phyloP scores from a whole-genome alignment of 2,797 vertebrate genomes.

The Alcedo atthis region DNA sequence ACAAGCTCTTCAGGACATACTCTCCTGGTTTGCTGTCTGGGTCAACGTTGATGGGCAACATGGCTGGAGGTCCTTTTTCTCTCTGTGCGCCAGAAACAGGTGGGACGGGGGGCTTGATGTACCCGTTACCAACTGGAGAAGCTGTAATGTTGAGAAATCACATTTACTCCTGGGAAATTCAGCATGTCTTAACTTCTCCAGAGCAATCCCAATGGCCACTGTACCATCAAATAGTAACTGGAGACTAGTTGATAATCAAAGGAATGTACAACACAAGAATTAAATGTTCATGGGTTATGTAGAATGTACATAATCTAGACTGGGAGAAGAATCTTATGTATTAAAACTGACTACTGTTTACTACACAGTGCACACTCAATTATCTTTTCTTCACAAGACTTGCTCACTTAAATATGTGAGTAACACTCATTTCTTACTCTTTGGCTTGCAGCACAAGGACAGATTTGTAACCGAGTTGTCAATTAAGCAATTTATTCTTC shows the following conservation, averaged over 20 bases:
- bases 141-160: constrained; percentile 78
- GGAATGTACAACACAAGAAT: neutral
- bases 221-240: neutral
- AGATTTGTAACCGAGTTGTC: neutral
- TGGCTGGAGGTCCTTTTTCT: constrained; percentile 90
- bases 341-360: neutral
- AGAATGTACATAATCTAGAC: neutral
- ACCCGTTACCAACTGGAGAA: constrained; percentile 94
- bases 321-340: neutral
- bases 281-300: neutral
- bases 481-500: neutral
- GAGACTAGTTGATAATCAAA: neutral
- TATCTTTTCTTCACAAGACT: neutral
- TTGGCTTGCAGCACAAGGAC: neutral
- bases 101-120: constrained; percentile 90
- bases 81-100: constrained; percentile 88
- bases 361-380: neutral
- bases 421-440: neutral
- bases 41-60: constrained; percentile 92
- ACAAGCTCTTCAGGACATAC: constrained; percentile 95
- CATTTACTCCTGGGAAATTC: neutral
- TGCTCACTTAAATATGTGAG: neutral
- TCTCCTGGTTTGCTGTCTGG: constrained; percentile 97
- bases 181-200: neutral
- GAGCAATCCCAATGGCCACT: neutral